Percentiles rank a stretch among this genome's conserved stretches.
These are phyloP conservation scores for Rhadinocentrus ornatus DNA, from an alignment of 2,797 vertebrate genomes.

Conservation along the genomic window DNA sequence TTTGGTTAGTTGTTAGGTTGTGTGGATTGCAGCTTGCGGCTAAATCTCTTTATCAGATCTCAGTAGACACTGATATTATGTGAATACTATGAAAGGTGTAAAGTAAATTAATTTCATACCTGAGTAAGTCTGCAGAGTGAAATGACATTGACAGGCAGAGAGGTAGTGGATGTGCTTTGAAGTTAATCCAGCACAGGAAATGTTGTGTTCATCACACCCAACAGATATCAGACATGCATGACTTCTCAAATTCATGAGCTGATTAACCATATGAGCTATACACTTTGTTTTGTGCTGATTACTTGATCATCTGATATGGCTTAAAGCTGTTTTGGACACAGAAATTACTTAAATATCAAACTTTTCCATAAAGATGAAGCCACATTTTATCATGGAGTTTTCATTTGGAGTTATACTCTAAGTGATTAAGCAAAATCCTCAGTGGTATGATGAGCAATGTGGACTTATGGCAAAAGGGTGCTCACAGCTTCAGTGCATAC, in stretches of 20 bases:
- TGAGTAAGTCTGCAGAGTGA: conserved; percentile 61
- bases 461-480: conserved; percentile 26
- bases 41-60: conserved; percentile 60
- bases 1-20: conserved; percentile 51
- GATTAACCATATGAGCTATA: conserved; percentile 14
- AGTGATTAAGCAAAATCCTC: conserved; percentile 40
- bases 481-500: conserved; percentile 18
- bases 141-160: conserved; percentile 55
- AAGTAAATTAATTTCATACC: conserved; percentile 77
- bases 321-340: conserved; percentile 9
- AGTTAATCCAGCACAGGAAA: conserved; percentile 39
- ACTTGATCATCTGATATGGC: conserved; percentile 22
- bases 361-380: conserved; percentile 38
- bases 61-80: conserved; percentile 60
- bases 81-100: conserved; percentile 71
- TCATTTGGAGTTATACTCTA: conserved; percentile 27
- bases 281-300: conserved; percentile 40
- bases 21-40: conserved; percentile 49
- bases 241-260: conserved; percentile 34
- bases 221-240: conserved; percentile 26
- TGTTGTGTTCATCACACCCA: conserved; percentile 25
- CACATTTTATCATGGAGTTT: conserved; percentile 36
- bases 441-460: conserved; percentile 33
- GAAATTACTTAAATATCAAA: conserved; percentile 26
- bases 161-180: conserved; percentile 32